Percentiles rank a stretch among this genome's conserved stretches.
phyloP scores from a whole-genome alignment of 2,113 vertebrate species.

The Mesoclemmys tuberculata region DNA sequence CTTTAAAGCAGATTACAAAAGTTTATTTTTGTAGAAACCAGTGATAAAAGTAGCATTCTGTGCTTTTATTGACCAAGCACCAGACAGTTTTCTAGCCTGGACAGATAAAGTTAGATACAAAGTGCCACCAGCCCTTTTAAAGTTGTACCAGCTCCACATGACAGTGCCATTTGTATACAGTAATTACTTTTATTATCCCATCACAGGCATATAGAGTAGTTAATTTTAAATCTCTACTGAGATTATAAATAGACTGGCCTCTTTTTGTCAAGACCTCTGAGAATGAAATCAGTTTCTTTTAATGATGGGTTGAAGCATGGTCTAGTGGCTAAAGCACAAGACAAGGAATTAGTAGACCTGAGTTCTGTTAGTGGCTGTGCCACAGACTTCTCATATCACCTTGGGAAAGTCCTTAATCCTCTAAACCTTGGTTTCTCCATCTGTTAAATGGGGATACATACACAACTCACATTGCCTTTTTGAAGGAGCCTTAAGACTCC shows the following conservation, averaged over 20 bases:
- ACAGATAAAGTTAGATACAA: neutral
- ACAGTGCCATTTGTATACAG: neutral
- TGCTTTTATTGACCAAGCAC: neutral
- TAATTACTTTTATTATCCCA: neutral
- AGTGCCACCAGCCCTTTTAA: neutral
- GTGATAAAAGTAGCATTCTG: neutral
- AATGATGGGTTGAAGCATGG: neutral
- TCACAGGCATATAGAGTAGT: neutral
- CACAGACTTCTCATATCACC: neutral
- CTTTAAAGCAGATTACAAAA: neutral
- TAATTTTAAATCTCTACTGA: neutral
- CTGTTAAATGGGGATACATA: neutral
- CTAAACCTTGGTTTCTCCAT: neutral
- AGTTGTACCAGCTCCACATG: neutral
- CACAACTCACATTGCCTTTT: neutral
- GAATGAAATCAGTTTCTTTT: neutral
- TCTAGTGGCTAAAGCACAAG: neutral
- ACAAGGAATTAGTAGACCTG: neutral
- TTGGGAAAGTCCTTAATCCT: neutral
- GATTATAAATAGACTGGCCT: neutral
- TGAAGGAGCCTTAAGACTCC: neutral
- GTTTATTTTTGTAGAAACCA: slow-evolving; percentile 1
- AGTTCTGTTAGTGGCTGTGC: neutral
- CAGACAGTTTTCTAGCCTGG: neutral
- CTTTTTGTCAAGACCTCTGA: neutral